A percentile compares a stretch with the other conserved stretches of the same genome.
These are phyloP conservation scores for Harmothoe impar DNA, from an alignment of 2,888 invertebrate genomes.

Conservation along the genomic window DNA sequence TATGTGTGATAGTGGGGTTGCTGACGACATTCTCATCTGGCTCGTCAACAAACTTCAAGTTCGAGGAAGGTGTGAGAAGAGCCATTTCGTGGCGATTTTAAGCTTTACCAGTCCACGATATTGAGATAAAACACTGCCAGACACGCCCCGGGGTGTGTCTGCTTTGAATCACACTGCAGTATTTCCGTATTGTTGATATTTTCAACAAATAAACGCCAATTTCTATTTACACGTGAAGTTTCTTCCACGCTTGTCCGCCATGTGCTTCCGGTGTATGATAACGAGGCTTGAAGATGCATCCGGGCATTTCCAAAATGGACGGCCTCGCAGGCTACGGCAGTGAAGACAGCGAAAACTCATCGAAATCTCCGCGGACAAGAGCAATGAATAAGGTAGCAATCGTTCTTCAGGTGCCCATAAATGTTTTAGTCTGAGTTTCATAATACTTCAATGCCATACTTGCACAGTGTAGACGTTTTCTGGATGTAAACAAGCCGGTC, in stretches of 20 bases:
- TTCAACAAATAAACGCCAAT: no score
- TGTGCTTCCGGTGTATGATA: constrained; percentile 45
- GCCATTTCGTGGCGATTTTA: neutral
- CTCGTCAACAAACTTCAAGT: neutral
- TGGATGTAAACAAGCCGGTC: constrained; percentile 35
- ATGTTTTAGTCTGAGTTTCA: neutral
- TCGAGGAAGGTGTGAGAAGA: neutral
- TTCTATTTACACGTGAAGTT: no score
- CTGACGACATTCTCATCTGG: neutral
- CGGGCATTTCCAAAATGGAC: constrained; percentile 57
- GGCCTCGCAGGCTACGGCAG: constrained; percentile 60
- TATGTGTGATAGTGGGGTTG: neutral
- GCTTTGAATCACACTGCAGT: no score
- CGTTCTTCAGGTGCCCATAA: no score
- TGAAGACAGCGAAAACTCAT: constrained; percentile 57
- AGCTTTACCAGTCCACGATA: neutral
- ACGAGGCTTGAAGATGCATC: constrained; percentile 47
- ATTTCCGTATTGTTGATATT: no score
- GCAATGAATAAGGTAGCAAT: constrained; percentile 7
- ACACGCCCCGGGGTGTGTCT: no score
- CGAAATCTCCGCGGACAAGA: neutral
- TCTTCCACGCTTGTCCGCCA: neutral
- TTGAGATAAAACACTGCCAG: no score
- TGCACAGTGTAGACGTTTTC: neutral
- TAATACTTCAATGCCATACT: neutral